Conservation (phyloP, 2,113 vertebrate genomes). For the Hippocampus mohnikei region DNA sequence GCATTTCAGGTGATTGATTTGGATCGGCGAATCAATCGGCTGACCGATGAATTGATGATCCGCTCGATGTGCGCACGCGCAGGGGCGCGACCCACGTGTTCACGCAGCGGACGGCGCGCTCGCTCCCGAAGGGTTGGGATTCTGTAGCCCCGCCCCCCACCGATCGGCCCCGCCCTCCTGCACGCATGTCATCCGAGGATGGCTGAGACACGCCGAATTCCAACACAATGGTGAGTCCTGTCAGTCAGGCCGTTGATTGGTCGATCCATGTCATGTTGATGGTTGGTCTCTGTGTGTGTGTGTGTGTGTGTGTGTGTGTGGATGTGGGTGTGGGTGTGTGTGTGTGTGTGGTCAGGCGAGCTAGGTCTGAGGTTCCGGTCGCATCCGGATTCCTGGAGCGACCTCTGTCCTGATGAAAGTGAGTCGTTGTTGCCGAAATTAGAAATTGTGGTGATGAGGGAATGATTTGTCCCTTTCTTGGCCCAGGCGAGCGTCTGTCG, state of each 20-base stretch:
- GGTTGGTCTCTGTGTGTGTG: no score
- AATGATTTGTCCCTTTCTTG: not conserved
- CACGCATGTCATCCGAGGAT: slow-evolving; percentile 49
- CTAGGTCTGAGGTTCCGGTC: slow-evolving; percentile 44
- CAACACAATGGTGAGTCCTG: slow-evolving; percentile 60
- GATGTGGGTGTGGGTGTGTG: no score
- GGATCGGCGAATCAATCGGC: not conserved
- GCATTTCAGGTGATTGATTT: not conserved
- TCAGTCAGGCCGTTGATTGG: not conserved
- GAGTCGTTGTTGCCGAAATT: not conserved
- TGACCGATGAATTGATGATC: not conserved
- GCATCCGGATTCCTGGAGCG: slow-evolving; percentile 23
- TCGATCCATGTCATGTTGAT: not conserved
- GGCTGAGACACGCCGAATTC: slow-evolving; percentile 52
- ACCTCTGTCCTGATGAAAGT: slow-evolving; percentile 47
- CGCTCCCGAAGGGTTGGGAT: slow-evolving; percentile 25
- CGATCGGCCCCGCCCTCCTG: not conserved
- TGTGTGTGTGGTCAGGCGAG: slow-evolving; percentile 35
- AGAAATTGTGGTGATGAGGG: no score
- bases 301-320: not conserved
- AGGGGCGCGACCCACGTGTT: slow-evolving; percentile 21
- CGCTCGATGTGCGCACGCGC: not conserved
- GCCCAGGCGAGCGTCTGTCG: slow-evolving; percentile 46
- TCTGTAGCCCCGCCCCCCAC: not conserved
- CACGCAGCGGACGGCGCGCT: not conserved